Evolutionary conservation across 2,113 vertebrate species (phyloP).

Genomic region (Chaetodon auriga): DNA sequence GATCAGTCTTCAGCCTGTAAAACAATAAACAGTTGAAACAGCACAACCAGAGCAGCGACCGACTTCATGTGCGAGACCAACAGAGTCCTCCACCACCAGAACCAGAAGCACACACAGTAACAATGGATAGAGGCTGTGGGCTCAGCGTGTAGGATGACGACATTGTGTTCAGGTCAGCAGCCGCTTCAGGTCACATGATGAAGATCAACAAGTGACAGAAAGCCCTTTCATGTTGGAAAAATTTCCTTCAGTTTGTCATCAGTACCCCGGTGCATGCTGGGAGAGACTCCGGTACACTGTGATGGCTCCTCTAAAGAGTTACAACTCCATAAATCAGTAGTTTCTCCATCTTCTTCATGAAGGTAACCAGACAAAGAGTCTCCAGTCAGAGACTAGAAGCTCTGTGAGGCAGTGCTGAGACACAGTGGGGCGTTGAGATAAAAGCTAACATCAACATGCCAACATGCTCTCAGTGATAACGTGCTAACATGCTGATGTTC

Average conservation of each 20-base stretch:
- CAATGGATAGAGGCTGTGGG: slow-evolving; percentile 51
- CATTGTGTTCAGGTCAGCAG: slow-evolving; percentile 51
- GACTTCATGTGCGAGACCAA: slow-evolving; percentile 3
- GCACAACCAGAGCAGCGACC: not conserved
- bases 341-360: not conserved
- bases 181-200: slow-evolving; percentile 47
- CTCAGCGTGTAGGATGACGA: not conserved
- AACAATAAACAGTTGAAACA: not conserved
- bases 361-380: not conserved
- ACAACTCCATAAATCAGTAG: not conserved
- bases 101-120: slow-evolving; percentile 13
- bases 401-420: too few species aligned
- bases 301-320: too few species aligned
- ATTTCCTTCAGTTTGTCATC: not conserved
- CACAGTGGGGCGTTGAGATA: not conserved
- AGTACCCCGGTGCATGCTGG: slow-evolving; percentile 24
- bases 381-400: too few species aligned
- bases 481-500: not conserved
- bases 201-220: slow-evolving; percentile 14
- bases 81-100: not conserved
- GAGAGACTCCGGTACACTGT: not conserved
- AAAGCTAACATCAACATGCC: not conserved
- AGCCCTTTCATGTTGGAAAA: slow-evolving; percentile 15
- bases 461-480: not conserved
- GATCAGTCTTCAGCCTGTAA: slow-evolving; percentile 5